Percentiles rank a stretch among this genome's conserved stretches.
Conservation (phyloP, 2,888 invertebrate genomes). For the Boloria euphrosyne region DNA sequence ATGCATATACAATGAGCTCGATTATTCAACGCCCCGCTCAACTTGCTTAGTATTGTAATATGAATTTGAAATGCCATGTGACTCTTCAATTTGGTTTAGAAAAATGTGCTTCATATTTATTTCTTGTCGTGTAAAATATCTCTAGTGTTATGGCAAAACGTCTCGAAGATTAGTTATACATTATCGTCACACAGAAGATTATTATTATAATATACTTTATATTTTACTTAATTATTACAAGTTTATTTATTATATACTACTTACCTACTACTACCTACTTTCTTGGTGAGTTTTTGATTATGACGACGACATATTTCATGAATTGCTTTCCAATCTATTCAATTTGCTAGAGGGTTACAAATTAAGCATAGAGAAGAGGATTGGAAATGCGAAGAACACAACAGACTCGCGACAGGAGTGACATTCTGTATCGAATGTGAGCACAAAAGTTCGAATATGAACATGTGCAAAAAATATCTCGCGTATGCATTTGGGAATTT, state of each 20-base stretch:
- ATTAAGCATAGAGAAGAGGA: conserved; percentile 37
- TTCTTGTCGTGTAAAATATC: background rate
- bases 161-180: background rate
- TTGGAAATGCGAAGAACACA: conserved; percentile 56
- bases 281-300: too few relatives aligned
- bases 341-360: conserved; percentile 15
- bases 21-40: conserved; percentile 73
- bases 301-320: conserved; percentile 22
- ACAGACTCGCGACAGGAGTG: conserved; percentile 61
- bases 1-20: conserved; percentile 80
- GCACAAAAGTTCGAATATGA: conserved; percentile 76
- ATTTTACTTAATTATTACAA: too few relatives aligned
- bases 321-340: conserved; percentile 20
- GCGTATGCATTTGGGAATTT: conserved; percentile 81
- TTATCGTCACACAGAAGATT: too few relatives aligned
- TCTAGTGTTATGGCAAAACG: background rate
- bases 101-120: conserved; percentile 5
- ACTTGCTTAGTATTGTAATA: conserved; percentile 65
- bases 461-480: conserved; percentile 82
- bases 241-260: too few relatives aligned
- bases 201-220: too few relatives aligned
- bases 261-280: too few relatives aligned
- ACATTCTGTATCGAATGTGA: conserved; percentile 79
- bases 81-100: conserved; percentile 35
- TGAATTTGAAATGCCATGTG: conserved; percentile 68